These are phyloP conservation scores for Aspiorhynchus laticeps DNA, from an alignment of 2,113 vertebrate genomes.

Conservation along the genomic window DNA sequence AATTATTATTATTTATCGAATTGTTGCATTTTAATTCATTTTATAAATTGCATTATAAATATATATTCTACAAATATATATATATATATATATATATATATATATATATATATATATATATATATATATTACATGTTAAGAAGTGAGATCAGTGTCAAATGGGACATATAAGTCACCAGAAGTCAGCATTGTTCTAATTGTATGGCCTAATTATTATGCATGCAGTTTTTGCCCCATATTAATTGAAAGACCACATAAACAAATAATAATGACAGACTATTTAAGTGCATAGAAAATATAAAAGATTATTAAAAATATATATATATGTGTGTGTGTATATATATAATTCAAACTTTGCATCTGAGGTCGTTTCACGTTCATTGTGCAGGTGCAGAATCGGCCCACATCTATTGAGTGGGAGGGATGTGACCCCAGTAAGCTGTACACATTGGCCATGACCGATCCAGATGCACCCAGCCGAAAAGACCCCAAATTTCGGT, in stretches of 20 bases:
- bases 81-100: too few species aligned
- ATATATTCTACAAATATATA: background rate
- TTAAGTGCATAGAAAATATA: background rate
- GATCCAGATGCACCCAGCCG: conserved; percentile 96
- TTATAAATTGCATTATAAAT: background rate
- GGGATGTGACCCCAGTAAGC: conserved; percentile 82
- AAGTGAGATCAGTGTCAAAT: background rate
- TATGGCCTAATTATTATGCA: too few species aligned
- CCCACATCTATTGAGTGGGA: conserved; percentile 88
- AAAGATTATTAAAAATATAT: too few species aligned
- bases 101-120: too few species aligned
- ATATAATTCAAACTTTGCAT: background rate
- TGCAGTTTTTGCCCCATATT: background rate
- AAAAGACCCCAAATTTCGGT: conserved; percentile 90
- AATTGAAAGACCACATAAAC: background rate
- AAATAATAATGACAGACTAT: background rate
- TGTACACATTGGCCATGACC: conserved; percentile 91
- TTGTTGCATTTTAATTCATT: background rate
- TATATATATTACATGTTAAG: too few species aligned
- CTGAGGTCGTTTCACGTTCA: background rate
- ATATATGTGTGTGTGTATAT: too few species aligned
- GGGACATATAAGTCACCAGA: background rate
- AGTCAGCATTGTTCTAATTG: background rate
- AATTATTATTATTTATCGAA: background rate
- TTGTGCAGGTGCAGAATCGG: conserved; percentile 83